Base-by-base conservation (phyloP, 1,140 invertebrate genomes). In the Acromyrmex charruanus region DNA sequence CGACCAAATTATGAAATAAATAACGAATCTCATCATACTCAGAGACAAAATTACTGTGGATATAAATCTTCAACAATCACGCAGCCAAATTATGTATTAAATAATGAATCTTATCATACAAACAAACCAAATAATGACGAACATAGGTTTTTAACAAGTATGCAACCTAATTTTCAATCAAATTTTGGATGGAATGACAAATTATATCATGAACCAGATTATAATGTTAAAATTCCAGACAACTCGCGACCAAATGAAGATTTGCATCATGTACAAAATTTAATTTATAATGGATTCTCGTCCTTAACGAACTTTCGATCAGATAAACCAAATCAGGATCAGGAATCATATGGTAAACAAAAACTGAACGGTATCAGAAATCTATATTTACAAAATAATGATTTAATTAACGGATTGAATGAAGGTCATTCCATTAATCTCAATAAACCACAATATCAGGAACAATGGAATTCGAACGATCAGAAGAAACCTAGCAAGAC, bases 401-500 rank as follows among this genome's bases (percentile, higher is more conserved):
- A 66, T 66, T 53, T 85, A 10, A 68, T n/a, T 58, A 53, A 68
- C 12, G 49, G 39, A 61, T 51, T 63, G 9, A 69, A 49, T 18
- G 28, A n/a, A 25, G 21, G 2, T 74, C 74, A 84, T 14, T 10
- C 12, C 5, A 25, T 5, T 39, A 75, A 71, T 66, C 51, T 55
- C 51, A 68, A 89, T 25, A 65, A 77, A 14, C 6, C 85, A 6
- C 75, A 66, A 21, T 35, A 89, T 39, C 69, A 53, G 0, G 75
- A 31, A 21, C 35, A 86, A 5, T 86, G 51, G 74, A 74, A 58
- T 10, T 55, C 35, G n/a, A 71, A 86, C 4, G 12, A 25, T 21
- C 31, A 28, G 0, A 51, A 21, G 1, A 81, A n/a, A 69, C 77
- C 55, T 51, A 18, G 25, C 31, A 58, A 53, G 3, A 55, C n/a